Evolutionary conservation across 35 echinoderm and acorn worm species (phyloP).

Genomic region (Chiridota heheva): DNA sequence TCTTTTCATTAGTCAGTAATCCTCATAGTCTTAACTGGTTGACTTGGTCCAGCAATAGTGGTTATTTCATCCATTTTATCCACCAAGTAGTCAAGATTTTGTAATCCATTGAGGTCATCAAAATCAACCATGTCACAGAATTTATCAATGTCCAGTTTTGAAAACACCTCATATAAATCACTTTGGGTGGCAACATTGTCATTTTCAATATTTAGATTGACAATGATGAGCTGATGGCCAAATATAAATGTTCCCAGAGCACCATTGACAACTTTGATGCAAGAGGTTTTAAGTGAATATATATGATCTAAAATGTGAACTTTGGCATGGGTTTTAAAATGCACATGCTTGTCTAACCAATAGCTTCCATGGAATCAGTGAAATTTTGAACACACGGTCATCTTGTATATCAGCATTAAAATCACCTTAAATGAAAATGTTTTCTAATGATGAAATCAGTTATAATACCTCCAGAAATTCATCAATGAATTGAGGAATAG

Average conservation of each 20-base stretch:
- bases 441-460: background rate
- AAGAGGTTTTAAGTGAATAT: background rate
- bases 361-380: background rate
- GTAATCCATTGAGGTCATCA: too few relatives aligned
- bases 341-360: conserved; percentile 2
- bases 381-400: background rate
- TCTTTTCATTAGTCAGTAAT: too few relatives aligned
- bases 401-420: conserved; percentile 17
- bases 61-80: too few relatives aligned
- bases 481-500: conserved; percentile 3
- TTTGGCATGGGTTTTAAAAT: background rate
- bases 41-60: too few relatives aligned
- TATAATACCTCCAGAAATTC: conserved; percentile 11
- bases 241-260: background rate
- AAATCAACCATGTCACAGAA: too few relatives aligned
- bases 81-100: too few relatives aligned
- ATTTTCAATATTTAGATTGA: conserved; percentile 1
- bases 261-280: background rate
- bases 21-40: too few relatives aligned
- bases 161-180: too few relatives aligned
- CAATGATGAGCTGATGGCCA: background rate
- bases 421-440: conserved; percentile 13
- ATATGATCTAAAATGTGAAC: conserved; percentile 16
- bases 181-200: too few relatives aligned
- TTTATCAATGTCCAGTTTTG: too few relatives aligned